A percentile compares a stretch with the other conserved stretches of the same genome.
phyloP scores from a whole-genome alignment of 1,140 invertebrate species.

The Caenorhabditis briggsae region DNA sequence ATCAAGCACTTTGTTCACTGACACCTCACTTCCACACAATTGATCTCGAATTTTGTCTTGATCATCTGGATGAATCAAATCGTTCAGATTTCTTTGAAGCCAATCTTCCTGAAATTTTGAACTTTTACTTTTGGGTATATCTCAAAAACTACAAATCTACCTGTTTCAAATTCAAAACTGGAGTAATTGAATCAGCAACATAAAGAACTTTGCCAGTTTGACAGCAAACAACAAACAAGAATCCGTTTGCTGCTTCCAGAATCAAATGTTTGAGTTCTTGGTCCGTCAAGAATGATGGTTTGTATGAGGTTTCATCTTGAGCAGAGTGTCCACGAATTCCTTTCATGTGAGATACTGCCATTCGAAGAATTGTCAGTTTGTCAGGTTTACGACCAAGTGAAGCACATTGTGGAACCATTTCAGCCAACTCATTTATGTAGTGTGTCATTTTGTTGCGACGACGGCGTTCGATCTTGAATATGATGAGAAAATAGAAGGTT shows the following conservation, averaged over 20 bases:
- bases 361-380: conserved; percentile 97
- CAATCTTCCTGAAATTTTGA: conserved; percentile 87
- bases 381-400: conserved; percentile 97
- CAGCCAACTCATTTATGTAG: conserved; percentile 98
- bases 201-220: conserved; percentile 97
- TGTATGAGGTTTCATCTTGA: conserved; percentile 83
- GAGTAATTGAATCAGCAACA: conserved; percentile 96
- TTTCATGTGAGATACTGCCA: conserved; percentile 99
- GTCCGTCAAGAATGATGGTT: conserved; percentile 98
- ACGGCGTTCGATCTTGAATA: conserved; percentile 87
- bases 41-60: conserved; percentile 94
- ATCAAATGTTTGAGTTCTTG: conserved; percentile 99
- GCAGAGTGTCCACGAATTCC: conserved; percentile 60
- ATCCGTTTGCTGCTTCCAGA: conserved; percentile 97
- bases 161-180: conserved; percentile 94
- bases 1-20: conserved; percentile 93
- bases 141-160: conserved; percentile 77
- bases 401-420: conserved; percentile 96
- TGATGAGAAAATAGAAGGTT: background rate
- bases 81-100: conserved; percentile 94
- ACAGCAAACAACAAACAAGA: conserved; percentile 97
- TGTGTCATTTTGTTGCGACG: conserved; percentile 99
- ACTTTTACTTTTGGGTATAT: conserved; percentile 3
- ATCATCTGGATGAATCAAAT: conserved; percentile 97
- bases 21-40: conserved; percentile 94